phyloP scores from a whole-genome alignment of 2,113 vertebrate species.

The Spermophilus dauricus region DNA sequence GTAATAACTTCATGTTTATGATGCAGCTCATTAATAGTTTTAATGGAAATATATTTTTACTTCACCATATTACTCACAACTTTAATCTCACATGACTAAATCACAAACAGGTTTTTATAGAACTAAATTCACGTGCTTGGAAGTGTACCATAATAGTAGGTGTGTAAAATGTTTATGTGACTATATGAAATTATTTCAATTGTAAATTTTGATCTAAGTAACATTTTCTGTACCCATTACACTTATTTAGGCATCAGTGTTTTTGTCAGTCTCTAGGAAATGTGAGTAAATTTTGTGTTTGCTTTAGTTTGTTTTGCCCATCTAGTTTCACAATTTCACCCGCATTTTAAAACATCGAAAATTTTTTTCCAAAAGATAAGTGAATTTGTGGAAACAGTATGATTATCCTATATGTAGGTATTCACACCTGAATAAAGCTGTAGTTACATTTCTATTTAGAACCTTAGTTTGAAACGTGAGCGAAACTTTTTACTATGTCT shows the following conservation, averaged over 20 bases:
- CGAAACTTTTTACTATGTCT: not conserved
- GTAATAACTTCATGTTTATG: not conserved
- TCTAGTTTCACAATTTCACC: not conserved
- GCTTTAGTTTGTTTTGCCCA: not conserved
- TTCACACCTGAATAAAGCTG: not conserved
- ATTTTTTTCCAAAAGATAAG: not conserved
- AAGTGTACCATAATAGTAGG: not conserved
- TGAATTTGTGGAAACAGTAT: not conserved
- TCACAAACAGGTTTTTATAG: constrained; percentile 21
- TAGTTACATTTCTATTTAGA: not conserved
- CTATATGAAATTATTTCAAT: not conserved
- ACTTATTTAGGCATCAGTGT: not conserved
- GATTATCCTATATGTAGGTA: not conserved
- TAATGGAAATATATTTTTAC: not conserved
- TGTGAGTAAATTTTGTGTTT: not conserved
- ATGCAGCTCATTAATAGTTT: not conserved
- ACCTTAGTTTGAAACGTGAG: not conserved
- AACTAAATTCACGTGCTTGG: not conserved
- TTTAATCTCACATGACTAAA: not conserved
- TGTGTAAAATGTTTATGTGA: not conserved
- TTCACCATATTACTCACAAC: not conserved
- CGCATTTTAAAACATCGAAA: not conserved
- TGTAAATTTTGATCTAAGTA: not conserved
- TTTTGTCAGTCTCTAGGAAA: not conserved
- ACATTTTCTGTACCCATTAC: not conserved